These are phyloP conservation scores for Dicaeum eximium DNA, from an alignment of 2,113 vertebrate genomes.

Conservation along the genomic window DNA sequence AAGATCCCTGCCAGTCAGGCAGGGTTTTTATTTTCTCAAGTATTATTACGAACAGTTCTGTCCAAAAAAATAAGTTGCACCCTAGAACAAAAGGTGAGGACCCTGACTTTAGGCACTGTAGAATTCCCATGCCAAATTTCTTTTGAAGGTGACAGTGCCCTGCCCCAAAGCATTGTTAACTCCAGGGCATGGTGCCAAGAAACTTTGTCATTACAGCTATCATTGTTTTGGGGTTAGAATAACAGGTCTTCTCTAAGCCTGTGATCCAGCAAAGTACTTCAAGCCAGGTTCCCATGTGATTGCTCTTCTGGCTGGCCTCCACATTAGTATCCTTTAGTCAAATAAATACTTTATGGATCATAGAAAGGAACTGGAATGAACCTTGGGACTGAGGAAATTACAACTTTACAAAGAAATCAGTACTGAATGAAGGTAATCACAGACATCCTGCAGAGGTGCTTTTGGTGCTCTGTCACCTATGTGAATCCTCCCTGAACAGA, in stretches of 20 bases:
- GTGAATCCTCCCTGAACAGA: not conserved
- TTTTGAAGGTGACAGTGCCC: not conserved
- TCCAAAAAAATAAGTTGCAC: not conserved
- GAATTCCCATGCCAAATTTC: not conserved
- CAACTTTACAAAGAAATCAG: not conserved
- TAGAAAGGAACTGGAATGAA: not conserved
- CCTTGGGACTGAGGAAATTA: not conserved
- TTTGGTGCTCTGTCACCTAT: not conserved
- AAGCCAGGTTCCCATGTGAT: not conserved
- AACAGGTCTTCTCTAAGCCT: not conserved
- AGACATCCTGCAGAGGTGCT: not conserved
- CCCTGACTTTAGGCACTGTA: not conserved
- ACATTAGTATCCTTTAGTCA: not conserved
- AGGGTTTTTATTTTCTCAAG: not conserved
- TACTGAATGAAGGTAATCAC: not conserved
- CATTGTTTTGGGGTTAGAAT: not conserved
- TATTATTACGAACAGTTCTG: not conserved
- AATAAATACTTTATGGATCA: not conserved
- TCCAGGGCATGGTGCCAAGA: not conserved
- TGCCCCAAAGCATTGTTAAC: not conserved
- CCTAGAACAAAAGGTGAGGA: not conserved
- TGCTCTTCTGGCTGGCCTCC: not conserved
- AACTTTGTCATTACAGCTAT: not conserved
- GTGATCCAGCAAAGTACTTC: not conserved
- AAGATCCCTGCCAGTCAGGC: not conserved